phyloP scores from a whole-genome alignment of 2,888 invertebrate genomes.

The Lysandra bellargus region DNA sequence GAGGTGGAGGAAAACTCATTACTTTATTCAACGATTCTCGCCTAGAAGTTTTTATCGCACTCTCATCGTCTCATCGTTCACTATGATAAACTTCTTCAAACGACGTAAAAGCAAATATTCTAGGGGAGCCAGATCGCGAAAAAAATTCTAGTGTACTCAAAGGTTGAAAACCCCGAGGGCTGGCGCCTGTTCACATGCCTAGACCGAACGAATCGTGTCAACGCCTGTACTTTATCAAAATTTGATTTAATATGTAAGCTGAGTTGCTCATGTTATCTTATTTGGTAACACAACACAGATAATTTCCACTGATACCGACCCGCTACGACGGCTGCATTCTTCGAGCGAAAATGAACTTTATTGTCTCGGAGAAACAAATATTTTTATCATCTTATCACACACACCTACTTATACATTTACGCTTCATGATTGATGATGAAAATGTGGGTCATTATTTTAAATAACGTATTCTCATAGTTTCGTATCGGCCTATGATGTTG shows the following conservation, averaged over 20 bases:
- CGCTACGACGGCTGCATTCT: conserved; percentile 41
- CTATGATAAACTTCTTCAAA: not conserved
- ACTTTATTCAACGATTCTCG: not conserved
- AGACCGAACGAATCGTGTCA: conserved; percentile 59
- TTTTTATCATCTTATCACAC: conserved; percentile 40
- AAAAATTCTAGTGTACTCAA: not conserved
- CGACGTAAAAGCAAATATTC: not conserved
- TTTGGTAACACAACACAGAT: conserved; percentile 65
- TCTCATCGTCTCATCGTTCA: not conserved
- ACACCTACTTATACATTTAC: conserved; percentile 39
- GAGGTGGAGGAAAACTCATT: not conserved
- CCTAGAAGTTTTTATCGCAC: not conserved
- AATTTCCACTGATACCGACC: conserved; percentile 65
- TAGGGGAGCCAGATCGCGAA: not conserved
- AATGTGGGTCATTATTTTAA: conserved; percentile 35
- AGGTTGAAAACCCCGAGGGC: not conserved
- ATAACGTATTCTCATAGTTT: conserved; percentile 5
- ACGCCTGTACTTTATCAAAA: conserved; percentile 61
- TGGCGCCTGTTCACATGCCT: conserved; percentile 40
- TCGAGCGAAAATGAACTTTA: conserved; percentile 35
- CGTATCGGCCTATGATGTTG: not conserved
- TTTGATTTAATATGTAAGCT: conserved; percentile 68
- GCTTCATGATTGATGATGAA: conserved; percentile 36
- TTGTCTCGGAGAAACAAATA: conserved; percentile 33
- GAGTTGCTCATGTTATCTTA: conserved; percentile 64